Percentiles rank a stretch among this genome's conserved stretches.
Conservation (phyloP, 1,140 invertebrate species). For the Muscidifurax raptorellus region DNA sequence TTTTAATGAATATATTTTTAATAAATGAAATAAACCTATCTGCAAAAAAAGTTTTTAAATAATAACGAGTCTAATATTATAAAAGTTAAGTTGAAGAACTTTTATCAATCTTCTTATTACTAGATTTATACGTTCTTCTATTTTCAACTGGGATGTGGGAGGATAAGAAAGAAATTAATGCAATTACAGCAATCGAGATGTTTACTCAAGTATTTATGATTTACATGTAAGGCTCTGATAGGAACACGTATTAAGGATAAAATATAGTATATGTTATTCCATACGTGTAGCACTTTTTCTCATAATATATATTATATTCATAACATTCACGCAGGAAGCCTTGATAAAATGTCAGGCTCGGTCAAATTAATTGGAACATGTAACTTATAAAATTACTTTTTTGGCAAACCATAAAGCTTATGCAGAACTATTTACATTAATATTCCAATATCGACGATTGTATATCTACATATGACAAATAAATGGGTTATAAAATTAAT, state of each 20-base stretch:
- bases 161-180: neutral
- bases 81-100: no score
- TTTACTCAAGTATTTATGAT: constrained; percentile 47
- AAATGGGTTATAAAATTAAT: neutral
- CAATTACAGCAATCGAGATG: constrained; percentile 32
- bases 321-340: constrained; percentile 23
- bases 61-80: no score
- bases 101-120: no score
- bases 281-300: constrained; percentile 6
- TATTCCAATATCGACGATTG: no score
- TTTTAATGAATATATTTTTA: no score
- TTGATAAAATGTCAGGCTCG: constrained; percentile 1
- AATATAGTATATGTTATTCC: neutral
- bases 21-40: no score
- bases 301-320: neutral
- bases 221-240: constrained; percentile 58
- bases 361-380: neutral
- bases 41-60: no score
- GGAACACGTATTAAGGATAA: constrained; percentile 54
- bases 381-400: neutral
- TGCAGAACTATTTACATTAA: neutral
- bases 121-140: no score
- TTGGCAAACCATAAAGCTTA: neutral
- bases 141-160: neutral
- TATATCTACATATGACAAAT: neutral